Base-by-base conservation (phyloP, 2,888 invertebrate species). In the Sminthurides aquaticus region DNA sequence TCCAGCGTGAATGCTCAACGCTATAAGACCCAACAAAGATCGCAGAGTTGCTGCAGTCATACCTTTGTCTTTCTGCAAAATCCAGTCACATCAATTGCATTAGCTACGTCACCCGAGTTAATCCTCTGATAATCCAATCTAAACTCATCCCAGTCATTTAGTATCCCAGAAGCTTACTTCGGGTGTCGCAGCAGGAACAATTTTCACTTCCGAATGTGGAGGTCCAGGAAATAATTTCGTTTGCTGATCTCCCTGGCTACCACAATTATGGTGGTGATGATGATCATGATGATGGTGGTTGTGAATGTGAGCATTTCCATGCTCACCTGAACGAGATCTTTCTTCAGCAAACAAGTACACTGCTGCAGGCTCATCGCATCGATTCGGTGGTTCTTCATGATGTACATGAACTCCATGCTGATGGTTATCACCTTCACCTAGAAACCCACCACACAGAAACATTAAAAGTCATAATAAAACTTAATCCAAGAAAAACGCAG, bases 1-100 rank as follows among this genome's bases (percentile, higher is more conserved):
- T 0, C 91, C 81, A 76, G 91, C 91, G 77, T 92, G 92, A 65
- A 92, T 85, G 15, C 91, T 90, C 25, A 92, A 80, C 1, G 91
- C 92, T 56, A 91, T 79, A 0, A 92, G 89, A 60, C 91, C 87
- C 61, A 92, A 82, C 24, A 92, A 80, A 22, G 88, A 91, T 68
- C 88, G 84, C 57, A 90, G 77, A 1, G 81, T 81, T 34, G 80
- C 73, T 8, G 71, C 67, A 20, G 69, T 68, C 49, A 66, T 68
- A 25, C 67, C 63, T 25, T 71, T 67, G 28, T 71, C 71, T 59
- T 70, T 70, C 71, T 70, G 52, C 49, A 34, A 34, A n/a, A 57
- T 57, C 62, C 22, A 57, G 48, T 29, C 2, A 11, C 3, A 43
- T 43, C 48, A 43, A 43, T 43, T 15, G n/a, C n/a, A 43, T 18